Evolutionary conservation across 2,888 invertebrate genomes (phyloP), one percentile per base, ranked within the genome.

Genomic region (Parnassius smintheus): DNA sequence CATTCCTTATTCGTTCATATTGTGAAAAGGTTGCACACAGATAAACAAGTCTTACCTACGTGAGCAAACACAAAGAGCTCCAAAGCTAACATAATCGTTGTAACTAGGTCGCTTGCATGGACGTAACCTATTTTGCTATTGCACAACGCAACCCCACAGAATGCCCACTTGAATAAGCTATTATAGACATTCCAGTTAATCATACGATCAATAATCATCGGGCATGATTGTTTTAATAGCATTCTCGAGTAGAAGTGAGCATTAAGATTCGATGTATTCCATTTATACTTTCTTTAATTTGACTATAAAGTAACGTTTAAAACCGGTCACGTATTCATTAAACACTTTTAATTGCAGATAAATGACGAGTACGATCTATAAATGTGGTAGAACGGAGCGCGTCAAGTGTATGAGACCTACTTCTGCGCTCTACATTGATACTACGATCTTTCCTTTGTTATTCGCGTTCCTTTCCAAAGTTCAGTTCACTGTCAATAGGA

Each of bases 371-470:
- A 68, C 69, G 25, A 42, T 56, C 45, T 50, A 55, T 59, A 35
- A 44, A 68, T 69, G 25, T 45, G 51, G 50, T 45, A 55, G 55
- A 35, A 44, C 42, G 13, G 66, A 68, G 13, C 72, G 70, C 68
- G 70, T 70, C 72, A 72, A 76, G 72, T 76, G 71, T 72, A 74
- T 72, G 68, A 69, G 78, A 64, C 76, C 80, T 73, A 82, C 76
- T 81, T 83, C 71, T 69, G 67, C 78, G 86, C 75, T 84, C 83
- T 72, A 86, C 74, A 75, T 86, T 74, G 87, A 85, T 87, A 87
- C 64, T 70, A 78, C 80, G 79, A 65, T 65, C 61, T 67, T 35
- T 61, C 65, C 67, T 69, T 67, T 57, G 68, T 71, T 70, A 64
- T 65, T 70, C 71, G 74, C 73, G 75, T 71, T 74, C 74, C 66